Percentiles rank a stretch among this genome's conserved stretches.
phyloP scores from a whole-genome alignment of 2,888 invertebrate genomes.

The Caenorhabditis sp. region DNA sequence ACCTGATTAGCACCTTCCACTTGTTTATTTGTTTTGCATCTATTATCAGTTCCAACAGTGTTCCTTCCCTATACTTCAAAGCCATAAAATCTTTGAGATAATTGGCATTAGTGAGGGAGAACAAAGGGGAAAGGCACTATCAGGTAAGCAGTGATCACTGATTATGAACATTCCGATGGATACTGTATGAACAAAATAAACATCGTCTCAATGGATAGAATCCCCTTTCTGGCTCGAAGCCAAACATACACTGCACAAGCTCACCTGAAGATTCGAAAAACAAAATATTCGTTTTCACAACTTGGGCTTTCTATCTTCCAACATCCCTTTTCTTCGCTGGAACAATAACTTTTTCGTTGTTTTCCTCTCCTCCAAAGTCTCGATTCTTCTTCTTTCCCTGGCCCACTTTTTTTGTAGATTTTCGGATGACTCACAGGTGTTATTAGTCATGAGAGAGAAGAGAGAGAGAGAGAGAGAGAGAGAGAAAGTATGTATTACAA shows the following conservation, averaged over 20 bases:
- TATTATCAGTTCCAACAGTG: not conserved
- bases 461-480: conserved; percentile 6
- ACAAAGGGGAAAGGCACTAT: not conserved
- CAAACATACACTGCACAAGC: too few species aligned
- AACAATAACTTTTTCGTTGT: not conserved
- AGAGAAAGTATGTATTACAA: conserved; percentile 40
- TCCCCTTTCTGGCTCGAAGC: too few species aligned
- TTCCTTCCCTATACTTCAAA: conserved; percentile 4
- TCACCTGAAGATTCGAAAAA: not conserved
- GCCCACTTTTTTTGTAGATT: conserved; percentile 29
- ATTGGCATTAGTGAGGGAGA: not conserved
- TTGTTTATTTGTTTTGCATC: conserved; percentile 13
- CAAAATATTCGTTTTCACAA: not conserved
- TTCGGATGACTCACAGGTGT: conserved; percentile 46
- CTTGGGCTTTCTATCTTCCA: not conserved
- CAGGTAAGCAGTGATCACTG: conserved; percentile 7
- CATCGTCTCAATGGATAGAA: too few species aligned
- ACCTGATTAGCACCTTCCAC: conserved; percentile 1
- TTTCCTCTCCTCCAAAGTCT: conserved; percentile 13
- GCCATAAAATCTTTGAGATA: conserved; percentile 11
- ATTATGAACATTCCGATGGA: not conserved
- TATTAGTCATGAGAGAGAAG: conserved; percentile 47
- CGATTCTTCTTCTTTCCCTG: not conserved
- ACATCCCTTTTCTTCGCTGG: not conserved
- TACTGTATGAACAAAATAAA: too few species aligned